These are phyloP conservation scores for Drosophila testacea DNA, from an alignment of 2,888 invertebrate genomes.

Conservation along the genomic window DNA sequence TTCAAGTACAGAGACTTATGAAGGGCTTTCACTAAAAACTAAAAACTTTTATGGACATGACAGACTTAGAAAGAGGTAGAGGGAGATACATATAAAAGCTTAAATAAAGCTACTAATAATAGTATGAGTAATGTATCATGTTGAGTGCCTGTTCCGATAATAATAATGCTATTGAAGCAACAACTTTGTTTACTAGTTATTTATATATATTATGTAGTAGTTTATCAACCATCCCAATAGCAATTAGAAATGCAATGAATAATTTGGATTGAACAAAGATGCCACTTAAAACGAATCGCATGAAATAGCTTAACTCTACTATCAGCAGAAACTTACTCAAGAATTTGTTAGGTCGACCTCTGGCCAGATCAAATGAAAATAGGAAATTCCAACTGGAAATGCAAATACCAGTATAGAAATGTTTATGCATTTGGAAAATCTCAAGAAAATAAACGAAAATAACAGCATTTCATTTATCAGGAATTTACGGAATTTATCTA, in stretches of 20 bases:
- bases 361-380: slow-evolving; percentile 30
- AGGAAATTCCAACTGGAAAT: slow-evolving; percentile 21
- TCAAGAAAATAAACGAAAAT: slow-evolving; percentile 39
- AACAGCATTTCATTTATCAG: slow-evolving; percentile 43
- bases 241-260: slow-evolving; percentile 17
- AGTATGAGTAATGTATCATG: neutral
- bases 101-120: neutral
- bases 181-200: neutral
- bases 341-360: slow-evolving; percentile 13
- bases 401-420: slow-evolving; percentile 8
- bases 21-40: too few species aligned
- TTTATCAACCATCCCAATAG: neutral
- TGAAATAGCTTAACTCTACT: slow-evolving; percentile 8
- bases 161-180: neutral
- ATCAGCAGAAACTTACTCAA: slow-evolving; percentile 16
- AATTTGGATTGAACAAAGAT: slow-evolving; percentile 18
- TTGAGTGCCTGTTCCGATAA: neutral
- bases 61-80: too few species aligned
- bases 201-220: neutral
- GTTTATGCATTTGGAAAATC: slow-evolving; percentile 35
- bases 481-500: slow-evolving; percentile 51
- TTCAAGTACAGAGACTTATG: too few species aligned
- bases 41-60: too few species aligned
- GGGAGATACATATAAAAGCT: too few species aligned
- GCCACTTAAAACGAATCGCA: slow-evolving; percentile 27